Evolutionary conservation across 1,140 invertebrate species (phyloP).

Genomic region (Ceratina australensis): DNA sequence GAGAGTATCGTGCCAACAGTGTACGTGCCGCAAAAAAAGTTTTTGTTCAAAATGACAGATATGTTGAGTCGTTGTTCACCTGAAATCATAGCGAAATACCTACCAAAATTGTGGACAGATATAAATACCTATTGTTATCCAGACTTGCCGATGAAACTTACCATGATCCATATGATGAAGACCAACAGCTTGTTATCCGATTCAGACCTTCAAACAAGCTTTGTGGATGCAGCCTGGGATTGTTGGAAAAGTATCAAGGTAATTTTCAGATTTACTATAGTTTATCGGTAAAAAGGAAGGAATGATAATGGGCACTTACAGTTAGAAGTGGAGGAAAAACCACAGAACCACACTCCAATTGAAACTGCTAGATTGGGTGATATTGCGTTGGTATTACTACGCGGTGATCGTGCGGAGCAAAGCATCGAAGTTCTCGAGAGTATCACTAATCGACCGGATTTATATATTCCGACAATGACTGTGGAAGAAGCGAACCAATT

Average conservation of each 20-base stretch:
- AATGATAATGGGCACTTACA: constrained; percentile 1
- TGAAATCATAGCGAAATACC: constrained; percentile 76
- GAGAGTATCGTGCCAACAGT: constrained; percentile 88
- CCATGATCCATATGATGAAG: constrained; percentile 56
- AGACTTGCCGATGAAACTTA: constrained; percentile 28
- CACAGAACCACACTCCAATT: not conserved
- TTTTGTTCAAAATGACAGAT: constrained; percentile 85
- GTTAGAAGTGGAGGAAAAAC: constrained; percentile 29
- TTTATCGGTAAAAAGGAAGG: not conserved
- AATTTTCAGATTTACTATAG: constrained; percentile 14
- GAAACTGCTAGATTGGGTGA: constrained; percentile 18
- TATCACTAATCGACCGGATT: constrained; percentile 16
- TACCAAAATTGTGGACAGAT: constrained; percentile 90
- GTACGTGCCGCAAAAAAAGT: constrained; percentile 87
- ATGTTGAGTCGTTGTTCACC: constrained; percentile 83
- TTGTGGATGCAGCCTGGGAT: constrained; percentile 57
- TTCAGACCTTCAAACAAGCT: constrained; percentile 48
- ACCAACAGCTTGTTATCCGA: constrained; percentile 63
- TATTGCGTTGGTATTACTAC: constrained; percentile 59
- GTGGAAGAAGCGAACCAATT: constrained; percentile 50
- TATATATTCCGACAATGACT: constrained; percentile 47
- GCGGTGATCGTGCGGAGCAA: constrained; percentile 57
- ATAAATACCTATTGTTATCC: constrained; percentile 84
- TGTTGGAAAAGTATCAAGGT: constrained; percentile 61
- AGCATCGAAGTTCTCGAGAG: constrained; percentile 51